A percentile compares a stretch with the other conserved stretches of the same genome.
Evolutionary conservation across 92 coral and sea anemone genomes (phyloP).

Genomic region (Parazoanthus swiftii): DNA sequence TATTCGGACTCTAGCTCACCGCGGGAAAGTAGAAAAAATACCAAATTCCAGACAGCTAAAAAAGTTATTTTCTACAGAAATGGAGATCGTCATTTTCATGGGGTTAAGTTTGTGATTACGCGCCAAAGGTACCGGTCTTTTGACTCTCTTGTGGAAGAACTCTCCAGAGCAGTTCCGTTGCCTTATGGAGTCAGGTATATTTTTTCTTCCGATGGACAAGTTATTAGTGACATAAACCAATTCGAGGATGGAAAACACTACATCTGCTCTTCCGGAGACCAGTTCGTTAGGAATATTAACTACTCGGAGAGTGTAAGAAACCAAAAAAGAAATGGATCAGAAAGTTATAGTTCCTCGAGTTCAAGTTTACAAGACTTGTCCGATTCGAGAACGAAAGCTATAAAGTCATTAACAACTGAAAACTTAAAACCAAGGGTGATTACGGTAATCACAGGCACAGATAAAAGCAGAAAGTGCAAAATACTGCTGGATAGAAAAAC

Average conservation of each 20-base stretch:
- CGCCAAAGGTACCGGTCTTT: conserved; percentile 75
- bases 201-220: conserved; percentile 63
- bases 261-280: conserved; percentile 89
- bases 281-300: conserved; percentile 61
- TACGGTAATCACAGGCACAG: conserved; percentile 56
- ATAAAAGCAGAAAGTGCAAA: conserved; percentile 64
- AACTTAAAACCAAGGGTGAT: conserved; percentile 73
- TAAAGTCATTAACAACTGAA: conserved; percentile 41
- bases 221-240: conserved; percentile 58
- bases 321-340: conserved; percentile 34
- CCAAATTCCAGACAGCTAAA: conserved; percentile 51
- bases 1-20: conserved; percentile 14
- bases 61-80: conserved; percentile 78
- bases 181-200: conserved; percentile 85
- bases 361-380: conserved; percentile 47
- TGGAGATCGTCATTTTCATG: conserved; percentile 81
- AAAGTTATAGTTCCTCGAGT: conserved; percentile 37
- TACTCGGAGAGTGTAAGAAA: conserved; percentile 48
- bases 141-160: conserved; percentile 68
- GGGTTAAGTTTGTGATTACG: conserved; percentile 69
- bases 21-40: conserved; percentile 17
- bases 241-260: conserved; percentile 70
- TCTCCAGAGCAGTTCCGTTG: conserved; percentile 72
- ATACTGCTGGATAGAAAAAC: conserved; percentile 78
- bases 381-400: conserved; percentile 46